Base-by-base conservation (phyloP, 2,888 invertebrate genomes). In the Embidobia sp. region DNA sequence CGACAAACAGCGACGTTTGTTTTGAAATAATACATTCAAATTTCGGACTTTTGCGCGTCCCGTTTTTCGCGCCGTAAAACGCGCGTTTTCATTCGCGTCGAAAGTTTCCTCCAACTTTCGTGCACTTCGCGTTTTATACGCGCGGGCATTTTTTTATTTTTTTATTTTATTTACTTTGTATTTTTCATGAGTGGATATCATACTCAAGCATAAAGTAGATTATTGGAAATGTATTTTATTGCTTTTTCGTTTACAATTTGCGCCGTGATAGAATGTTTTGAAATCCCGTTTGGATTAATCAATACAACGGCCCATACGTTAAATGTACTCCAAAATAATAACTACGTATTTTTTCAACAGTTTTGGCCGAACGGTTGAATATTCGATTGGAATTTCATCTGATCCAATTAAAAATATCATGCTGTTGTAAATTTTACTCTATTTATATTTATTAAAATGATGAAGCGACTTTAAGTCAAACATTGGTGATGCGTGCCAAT, bases 151-250 rank as follows among this genome's bases (percentile, higher is more conserved):
- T 51, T 48, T 35, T 35, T 22, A 33, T 70, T 13, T 51, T 51
- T 51, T 35, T 33, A 33, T 70, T 61, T 51, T 46, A 53, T 53
- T 63, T 63, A 37, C 22, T 40, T 29, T 57, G 35, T 61, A 61
- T 61, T 53, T 70, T 51, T 61, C 46, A 46, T 53, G 35, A 70
- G 70, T 22, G 40, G 61, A 46, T 70, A 61, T 40, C 48, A 44
- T 61, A 10, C 35, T 61, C 69, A 44, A 49, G 48, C 42, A 42
- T 44, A 40, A 33, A 61, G 61, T 61, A 61, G 49, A 69, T 59
- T 69, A 69, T 69, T 59, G 49, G 42, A 22, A 59, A 59, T 61
- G 19, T 53, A 61, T 61, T 70, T 70, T 37, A 61, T 70, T 70
- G 57, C 59, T 69, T 57, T 57, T 59, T 49, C 33, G 40, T 51